Evolutionary conservation across 2,888 invertebrate species (phyloP).

Genomic region (Xestia sexstrigata): DNA sequence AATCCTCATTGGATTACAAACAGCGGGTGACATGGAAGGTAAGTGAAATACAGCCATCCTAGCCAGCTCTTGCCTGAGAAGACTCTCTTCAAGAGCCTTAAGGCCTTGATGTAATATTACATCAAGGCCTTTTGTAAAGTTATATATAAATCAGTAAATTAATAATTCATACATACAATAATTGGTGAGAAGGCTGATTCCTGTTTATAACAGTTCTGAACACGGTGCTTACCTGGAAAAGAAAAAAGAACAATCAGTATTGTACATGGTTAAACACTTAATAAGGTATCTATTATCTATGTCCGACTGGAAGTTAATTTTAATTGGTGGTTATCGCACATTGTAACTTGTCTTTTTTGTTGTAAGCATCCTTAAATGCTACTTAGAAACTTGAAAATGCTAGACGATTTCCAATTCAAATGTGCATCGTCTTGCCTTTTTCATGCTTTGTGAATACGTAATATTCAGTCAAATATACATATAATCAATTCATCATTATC

Average conservation of each 20-base stretch:
- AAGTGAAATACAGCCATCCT: not conserved
- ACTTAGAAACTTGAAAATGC: constrained; percentile 17
- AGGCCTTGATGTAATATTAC: too few relatives aligned
- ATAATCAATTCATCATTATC: too few relatives aligned
- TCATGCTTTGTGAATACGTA: not conserved
- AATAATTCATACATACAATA: constrained; percentile 51
- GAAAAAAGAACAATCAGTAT: constrained; percentile 55
- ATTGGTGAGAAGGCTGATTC: constrained; percentile 17
- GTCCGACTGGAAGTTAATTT: constrained; percentile 41
- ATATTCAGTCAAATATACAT: too few relatives aligned
- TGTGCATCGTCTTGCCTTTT: not conserved
- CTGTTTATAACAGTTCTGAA: constrained; percentile 18
- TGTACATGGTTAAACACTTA: constrained; percentile 26
- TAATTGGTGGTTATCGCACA: constrained; percentile 27
- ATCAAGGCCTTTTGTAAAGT: not conserved
- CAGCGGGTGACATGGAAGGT: not conserved
- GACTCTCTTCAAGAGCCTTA: not conserved
- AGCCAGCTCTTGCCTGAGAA: not conserved
- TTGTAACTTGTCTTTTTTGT: constrained; percentile 42
- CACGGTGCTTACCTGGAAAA: constrained; percentile 69
- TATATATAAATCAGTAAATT: not conserved
- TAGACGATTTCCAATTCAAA: constrained; percentile 16
- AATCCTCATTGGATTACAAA: too few relatives aligned
- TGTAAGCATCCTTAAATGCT: constrained; percentile 21
- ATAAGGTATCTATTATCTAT: constrained; percentile 31